phyloP scores from a whole-genome alignment of 2,113 vertebrate genomes.

The Cyanistes caeruleus region DNA sequence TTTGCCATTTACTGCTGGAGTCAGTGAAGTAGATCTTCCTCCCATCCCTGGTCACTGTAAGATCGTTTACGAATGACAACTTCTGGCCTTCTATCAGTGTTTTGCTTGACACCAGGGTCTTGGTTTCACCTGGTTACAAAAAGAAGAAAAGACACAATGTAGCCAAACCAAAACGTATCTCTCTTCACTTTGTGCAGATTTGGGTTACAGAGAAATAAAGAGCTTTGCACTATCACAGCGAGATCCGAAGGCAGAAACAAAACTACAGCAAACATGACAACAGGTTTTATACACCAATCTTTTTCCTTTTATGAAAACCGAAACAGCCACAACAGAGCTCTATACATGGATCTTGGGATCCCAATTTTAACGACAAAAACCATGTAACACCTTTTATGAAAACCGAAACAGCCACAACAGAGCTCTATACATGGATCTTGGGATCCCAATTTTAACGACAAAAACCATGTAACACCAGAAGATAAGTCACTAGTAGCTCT shows the following conservation, averaged over 20 bases:
- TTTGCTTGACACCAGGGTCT: constrained; percentile 80
- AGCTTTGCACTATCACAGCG: not conserved
- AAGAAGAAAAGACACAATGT: not conserved
- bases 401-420: not conserved
- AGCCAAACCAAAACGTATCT: not conserved
- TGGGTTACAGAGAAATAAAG: not conserved
- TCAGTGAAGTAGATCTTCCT: constrained; percentile 95
- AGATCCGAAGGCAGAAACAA: not conserved
- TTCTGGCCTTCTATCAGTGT: constrained; percentile 83
- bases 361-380: not conserved
- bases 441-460: not conserved
- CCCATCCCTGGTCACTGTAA: constrained; percentile 88
- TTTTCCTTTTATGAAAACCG: not conserved
- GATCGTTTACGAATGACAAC: constrained; percentile 91
- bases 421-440: not conserved
- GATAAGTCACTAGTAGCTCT: not conserved
- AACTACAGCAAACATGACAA: not conserved
- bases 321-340: not conserved
- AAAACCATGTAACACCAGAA: not conserved
- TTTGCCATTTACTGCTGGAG: constrained; percentile 96
- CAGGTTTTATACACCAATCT: not conserved
- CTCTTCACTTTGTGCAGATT: not conserved
- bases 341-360: not conserved
- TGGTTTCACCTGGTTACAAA: constrained; percentile 78
- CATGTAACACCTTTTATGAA: not conserved